phyloP scores from a whole-genome alignment of 2,797 vertebrate genomes.

The Lemur catta region DNA sequence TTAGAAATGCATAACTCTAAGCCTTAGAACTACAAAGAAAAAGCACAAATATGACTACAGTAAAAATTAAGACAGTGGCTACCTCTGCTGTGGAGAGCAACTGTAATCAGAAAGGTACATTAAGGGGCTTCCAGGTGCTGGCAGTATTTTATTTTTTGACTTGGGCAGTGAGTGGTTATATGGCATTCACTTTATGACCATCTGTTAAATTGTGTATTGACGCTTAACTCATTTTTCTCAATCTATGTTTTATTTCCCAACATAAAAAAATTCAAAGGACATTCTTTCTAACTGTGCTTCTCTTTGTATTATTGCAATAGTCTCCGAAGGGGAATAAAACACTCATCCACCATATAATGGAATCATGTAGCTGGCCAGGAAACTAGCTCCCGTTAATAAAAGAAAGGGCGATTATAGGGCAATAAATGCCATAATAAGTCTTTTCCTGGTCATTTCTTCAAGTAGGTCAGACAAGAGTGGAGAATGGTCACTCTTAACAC shows the following conservation, averaged over 20 bases:
- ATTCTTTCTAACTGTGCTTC: background rate
- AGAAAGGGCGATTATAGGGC: background rate
- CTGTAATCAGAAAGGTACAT: background rate
- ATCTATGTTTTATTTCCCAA: background rate
- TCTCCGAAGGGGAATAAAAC: conserved; percentile 30
- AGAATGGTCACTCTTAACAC: background rate
- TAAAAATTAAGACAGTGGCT: background rate
- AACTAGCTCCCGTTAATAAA: background rate
- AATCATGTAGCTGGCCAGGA: background rate
- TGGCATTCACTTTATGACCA: background rate
- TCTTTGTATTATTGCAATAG: background rate
- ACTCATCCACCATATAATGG: background rate
- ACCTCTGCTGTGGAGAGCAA: background rate
- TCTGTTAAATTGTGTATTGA: background rate
- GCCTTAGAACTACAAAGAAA: background rate
- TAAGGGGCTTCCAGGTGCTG: background rate
- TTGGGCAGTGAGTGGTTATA: background rate
- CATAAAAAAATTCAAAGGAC: background rate
- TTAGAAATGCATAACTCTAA: background rate
- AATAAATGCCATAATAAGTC: background rate
- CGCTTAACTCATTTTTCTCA: background rate
- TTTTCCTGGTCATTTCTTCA: conserved; percentile 11
- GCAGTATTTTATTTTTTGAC: background rate
- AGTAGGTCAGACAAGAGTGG: background rate
- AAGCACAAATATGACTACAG: background rate